These are phyloP conservation scores for Dioctria linearis DNA, from an alignment of 2,888 invertebrate species.

Conservation along the genomic window DNA sequence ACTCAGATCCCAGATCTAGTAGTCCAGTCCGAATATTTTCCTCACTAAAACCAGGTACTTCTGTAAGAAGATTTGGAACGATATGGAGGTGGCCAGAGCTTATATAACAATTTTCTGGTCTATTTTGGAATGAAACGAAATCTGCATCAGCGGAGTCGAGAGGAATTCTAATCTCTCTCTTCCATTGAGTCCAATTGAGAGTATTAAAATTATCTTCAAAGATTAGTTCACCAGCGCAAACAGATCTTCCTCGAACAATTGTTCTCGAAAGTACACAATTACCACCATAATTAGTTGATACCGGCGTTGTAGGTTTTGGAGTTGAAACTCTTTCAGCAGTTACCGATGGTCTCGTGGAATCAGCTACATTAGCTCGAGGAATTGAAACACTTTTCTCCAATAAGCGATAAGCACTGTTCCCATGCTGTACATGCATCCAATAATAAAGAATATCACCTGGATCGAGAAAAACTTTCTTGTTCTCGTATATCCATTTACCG, in stretches of 20 bases:
- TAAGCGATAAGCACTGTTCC: conserved; percentile 61
- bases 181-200: conserved; percentile 73
- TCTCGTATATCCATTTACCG: conserved; percentile 74
- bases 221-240: conserved; percentile 73
- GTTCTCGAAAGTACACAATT: conserved; percentile 57
- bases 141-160: conserved; percentile 71
- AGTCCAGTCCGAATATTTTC: conserved; percentile 63
- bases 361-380: neutral
- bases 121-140: conserved; percentile 71
- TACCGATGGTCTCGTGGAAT: neutral
- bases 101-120: conserved; percentile 65
- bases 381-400: conserved; percentile 31
- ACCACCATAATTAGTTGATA: neutral
- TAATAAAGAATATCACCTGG: conserved; percentile 75
- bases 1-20: conserved; percentile 69
- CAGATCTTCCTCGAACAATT: conserved; percentile 66
- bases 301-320: neutral
- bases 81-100: conserved; percentile 67
- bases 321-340: neutral
- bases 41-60: conserved; percentile 62
- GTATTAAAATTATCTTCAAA: conserved; percentile 77
- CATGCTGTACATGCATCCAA: conserved; percentile 75
- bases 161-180: conserved; percentile 74
- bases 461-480: conserved; percentile 70
- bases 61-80: conserved; percentile 66